Evolutionary conservation across 2,888 invertebrate genomes (phyloP), one percentile per base, ranked within the genome.

Genomic region (Caenorhabditis angaria): DNA sequence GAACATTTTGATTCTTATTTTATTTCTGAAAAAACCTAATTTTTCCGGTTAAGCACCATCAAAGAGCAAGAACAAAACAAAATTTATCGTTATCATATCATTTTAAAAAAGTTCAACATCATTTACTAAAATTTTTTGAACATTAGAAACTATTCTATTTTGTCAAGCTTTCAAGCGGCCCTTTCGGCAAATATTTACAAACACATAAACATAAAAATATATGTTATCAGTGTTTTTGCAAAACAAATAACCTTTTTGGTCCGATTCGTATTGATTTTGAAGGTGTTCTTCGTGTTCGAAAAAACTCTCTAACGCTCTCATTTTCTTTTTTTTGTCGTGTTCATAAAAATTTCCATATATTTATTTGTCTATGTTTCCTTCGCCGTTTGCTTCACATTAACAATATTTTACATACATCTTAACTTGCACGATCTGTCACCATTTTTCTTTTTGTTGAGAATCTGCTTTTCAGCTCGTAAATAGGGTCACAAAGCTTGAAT

Each of bases 311-410:
- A n/a, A n/a, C n/a, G n/a, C n/a, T n/a, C n/a, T n/a, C n/a, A 41
- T 41, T 10, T 41, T 41, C 41, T 18, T 18, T 18, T 18, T 41
- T 41, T 41, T 18, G 10, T 18, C 10, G 10, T 41, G 41, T 41
- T 41, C 41, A 41, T 41, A 41, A 41, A 32, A 41, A 41, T 41
- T 41, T 41, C 41, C 41, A 41, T 41, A 41, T 41, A 41, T 41
- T 41, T 41, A 41, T 41, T 41, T 41, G 41, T 41, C 41, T 41
- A 41, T 41, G 41, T 41, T 41, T 41, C 41, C 18, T 41, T 41
- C 41, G 10, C 32, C 10, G 6, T 32, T 32, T 41, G 10, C 41
- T 41, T 14, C 14, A 41, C 41, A 41, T 18, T 18, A 41, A n/a
- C n/a, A n/a, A n/a, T n/a, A n/a, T n/a, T n/a, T n/a, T n/a, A n/a